phyloP scores from a whole-genome alignment of 2,888 invertebrate species.

The Cantharis flavilabris region DNA sequence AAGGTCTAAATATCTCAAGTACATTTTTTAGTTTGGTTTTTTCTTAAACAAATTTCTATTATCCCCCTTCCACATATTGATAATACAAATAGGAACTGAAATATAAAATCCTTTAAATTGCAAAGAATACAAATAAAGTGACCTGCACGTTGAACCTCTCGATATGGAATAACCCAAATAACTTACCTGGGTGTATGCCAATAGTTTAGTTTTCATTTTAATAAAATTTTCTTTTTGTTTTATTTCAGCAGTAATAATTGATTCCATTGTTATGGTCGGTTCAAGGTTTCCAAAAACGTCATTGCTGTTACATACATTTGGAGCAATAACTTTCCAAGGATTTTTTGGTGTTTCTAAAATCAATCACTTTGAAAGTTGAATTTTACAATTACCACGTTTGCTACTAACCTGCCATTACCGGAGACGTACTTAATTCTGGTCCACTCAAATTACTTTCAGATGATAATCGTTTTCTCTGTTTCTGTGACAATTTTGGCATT shows the following conservation, averaged over 20 bases:
- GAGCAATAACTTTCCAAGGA: conserved; percentile 56
- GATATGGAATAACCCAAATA: not conserved
- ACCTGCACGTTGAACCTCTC: too few relatives aligned
- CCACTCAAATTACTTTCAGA: conserved; percentile 54
- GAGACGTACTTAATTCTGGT: conserved; percentile 26
- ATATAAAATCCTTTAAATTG: too few relatives aligned
- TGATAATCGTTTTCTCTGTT: conserved; percentile 65
- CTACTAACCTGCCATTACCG: conserved; percentile 23
- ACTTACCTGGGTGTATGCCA: conserved; percentile 74
- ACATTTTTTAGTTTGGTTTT: too few relatives aligned
- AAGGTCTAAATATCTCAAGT: too few relatives aligned
- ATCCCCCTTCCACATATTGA: too few relatives aligned
- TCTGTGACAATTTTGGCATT: conserved; percentile 64
- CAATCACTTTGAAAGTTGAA: not conserved
- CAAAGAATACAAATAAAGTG: too few relatives aligned
- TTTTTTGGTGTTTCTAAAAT: conserved; percentile 49
- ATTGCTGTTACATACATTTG: conserved; percentile 55
- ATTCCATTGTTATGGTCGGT: conserved; percentile 47
- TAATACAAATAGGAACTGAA: too few relatives aligned
- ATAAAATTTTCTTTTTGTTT: conserved; percentile 73
- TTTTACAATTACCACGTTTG: not conserved
- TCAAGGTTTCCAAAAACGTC: not conserved
- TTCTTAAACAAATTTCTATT: too few relatives aligned
- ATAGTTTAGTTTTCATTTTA: conserved; percentile 73
- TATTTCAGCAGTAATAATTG: conserved; percentile 75